Evolutionary conservation across 2,797 vertebrate species (phyloP), one percentile per base, ranked within the genome.

Genomic region (Monodelphis domestica): DNA sequence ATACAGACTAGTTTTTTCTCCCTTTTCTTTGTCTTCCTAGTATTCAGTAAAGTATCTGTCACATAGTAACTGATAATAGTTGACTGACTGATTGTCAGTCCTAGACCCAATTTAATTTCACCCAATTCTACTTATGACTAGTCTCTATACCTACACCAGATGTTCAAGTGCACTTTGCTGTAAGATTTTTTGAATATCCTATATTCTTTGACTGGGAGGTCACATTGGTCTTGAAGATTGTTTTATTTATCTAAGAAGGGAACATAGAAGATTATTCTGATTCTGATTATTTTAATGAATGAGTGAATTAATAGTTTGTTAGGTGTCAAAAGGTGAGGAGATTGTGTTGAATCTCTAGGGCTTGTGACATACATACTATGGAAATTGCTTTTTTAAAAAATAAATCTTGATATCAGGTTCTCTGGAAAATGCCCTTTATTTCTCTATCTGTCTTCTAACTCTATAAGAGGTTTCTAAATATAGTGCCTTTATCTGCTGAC

Each of bases 351-450:
- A 38, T 38, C n/a, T n/a, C n/a, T 21, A 38, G 70, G 70, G 21
- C 38, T 3, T 84, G 38, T 84, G 38, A 84, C 9, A 50, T 1
- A 84, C 2, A 1, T 5, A 84, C 70, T 26, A 7, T 54, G 53
- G 70, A 91, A 95, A 59, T 93, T 17, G 94, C 56, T 70, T 90
- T n/a, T 17, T 21, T 28, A 63, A 59, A 45, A 1, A 1, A 89
- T n/a, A 87, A 55, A 63, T 14, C 28, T 93, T 53, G 10, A 33
- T 90, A 90, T 89, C 10, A 91, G 21, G 4, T 52, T 93, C 92
- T 52, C 63, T 93, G 6, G 24, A 84, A n/a, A 84, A 84, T 26
- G 21, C 33, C 70, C 38, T 84, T 84, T 45, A 84, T 84, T 84
- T 84, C 38, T 84, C n/a, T 63, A 63, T n/a, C 63, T 70, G 63